Evolutionary conservation across 2,797 vertebrate genomes (phyloP).

Genomic region (Carcharodon carcharias): DNA sequence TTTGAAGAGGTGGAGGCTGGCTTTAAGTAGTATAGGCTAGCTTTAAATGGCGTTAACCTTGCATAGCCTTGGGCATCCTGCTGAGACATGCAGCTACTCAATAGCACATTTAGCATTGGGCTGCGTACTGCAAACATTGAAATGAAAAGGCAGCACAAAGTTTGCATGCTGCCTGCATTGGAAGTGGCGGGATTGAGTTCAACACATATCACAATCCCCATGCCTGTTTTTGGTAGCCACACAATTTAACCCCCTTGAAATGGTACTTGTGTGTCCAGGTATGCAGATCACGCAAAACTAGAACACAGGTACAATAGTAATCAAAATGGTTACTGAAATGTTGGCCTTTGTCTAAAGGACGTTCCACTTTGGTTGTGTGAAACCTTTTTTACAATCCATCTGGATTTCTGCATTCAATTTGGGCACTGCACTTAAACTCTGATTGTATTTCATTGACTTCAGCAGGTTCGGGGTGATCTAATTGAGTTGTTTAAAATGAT

Average conservation of each 20-base stretch:
- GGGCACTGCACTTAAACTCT: neutral
- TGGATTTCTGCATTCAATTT: neutral
- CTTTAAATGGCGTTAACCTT: neutral
- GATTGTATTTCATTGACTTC: neutral
- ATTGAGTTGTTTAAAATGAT: neutral
- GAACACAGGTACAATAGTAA: neutral
- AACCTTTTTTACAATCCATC: neutral
- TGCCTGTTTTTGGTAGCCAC: no score
- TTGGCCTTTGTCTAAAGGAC: neutral
- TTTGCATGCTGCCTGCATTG: no score
- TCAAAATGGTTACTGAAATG: neutral
- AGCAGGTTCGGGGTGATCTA: neutral
- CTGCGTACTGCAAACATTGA: neutral
- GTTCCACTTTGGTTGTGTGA: neutral
- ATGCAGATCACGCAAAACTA: neutral
- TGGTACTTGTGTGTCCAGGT: neutral
- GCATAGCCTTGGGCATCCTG: neutral
- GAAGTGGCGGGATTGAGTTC: no score
- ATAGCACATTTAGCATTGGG: neutral
- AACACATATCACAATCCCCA: no score
- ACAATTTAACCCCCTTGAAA: neutral
- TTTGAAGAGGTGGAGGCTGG: neutral
- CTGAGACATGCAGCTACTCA: neutral
- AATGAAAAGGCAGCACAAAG: neutral
- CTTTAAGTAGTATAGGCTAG: neutral